phyloP scores from a whole-genome alignment of 2,113 vertebrate genomes.

The Neotoma lepida region DNA sequence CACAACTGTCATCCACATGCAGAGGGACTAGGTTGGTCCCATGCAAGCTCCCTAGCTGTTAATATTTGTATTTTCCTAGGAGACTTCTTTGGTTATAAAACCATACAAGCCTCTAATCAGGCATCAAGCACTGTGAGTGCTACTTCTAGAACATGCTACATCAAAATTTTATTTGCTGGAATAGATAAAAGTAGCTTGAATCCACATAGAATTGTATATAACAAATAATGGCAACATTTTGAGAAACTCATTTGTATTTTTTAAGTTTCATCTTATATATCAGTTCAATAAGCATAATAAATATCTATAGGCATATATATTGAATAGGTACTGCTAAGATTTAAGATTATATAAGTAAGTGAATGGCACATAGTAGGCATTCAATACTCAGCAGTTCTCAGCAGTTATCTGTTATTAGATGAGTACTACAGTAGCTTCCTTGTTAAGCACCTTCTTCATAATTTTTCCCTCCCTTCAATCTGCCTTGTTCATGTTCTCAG shows the following conservation, averaged over 20 bases:
- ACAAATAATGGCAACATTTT: neutral
- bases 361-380: neutral
- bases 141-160: neutral
- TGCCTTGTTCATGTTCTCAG: neutral
- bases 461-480: neutral
- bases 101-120: neutral
- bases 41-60: too few species aligned
- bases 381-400: neutral
- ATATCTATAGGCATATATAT: neutral
- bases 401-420: neutral
- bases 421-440: neutral
- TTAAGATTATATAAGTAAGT: constrained; percentile 9
- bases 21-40: too few species aligned
- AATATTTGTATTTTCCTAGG: neutral
- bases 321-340: neutral
- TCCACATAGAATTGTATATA: neutral
- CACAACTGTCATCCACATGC: too few species aligned
- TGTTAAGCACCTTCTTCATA: neutral
- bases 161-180: neutral
- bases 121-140: neutral
- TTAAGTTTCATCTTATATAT: constrained; percentile 7
- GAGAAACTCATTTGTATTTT: neutral
- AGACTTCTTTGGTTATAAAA: neutral
- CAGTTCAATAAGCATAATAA: neutral
- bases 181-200: neutral